phyloP scores from a whole-genome alignment of 2,888 invertebrate species.

The Mythimna loreyi region DNA sequence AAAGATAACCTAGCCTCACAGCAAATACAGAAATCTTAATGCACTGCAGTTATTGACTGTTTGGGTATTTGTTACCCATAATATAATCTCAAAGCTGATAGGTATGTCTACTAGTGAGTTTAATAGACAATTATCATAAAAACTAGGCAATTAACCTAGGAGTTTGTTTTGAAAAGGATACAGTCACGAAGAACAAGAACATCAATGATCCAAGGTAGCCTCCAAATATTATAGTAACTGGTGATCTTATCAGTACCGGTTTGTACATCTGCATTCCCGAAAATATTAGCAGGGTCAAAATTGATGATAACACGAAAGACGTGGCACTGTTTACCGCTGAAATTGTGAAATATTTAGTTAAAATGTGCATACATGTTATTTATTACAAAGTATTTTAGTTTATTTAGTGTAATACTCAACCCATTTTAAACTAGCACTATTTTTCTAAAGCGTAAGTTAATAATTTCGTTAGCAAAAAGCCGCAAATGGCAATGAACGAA shows the following conservation, averaged over 20 bases:
- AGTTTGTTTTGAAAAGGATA: slow-evolving; percentile 87
- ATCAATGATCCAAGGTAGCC: slow-evolving; percentile 97
- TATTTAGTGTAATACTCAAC: slow-evolving; percentile 53
- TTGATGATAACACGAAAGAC: slow-evolving; percentile 94
- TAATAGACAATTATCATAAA: neutral
- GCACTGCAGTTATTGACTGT: neutral
- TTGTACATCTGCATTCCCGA: slow-evolving; percentile 98
- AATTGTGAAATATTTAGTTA: slow-evolving; percentile 71
- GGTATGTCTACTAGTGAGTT: no score
- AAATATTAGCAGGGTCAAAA: slow-evolving; percentile 95
- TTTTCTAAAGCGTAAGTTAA: neutral
- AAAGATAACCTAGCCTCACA: neutral
- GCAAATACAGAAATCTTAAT: neutral
- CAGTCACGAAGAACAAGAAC: slow-evolving; percentile 96
- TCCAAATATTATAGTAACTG: slow-evolving; percentile 96
- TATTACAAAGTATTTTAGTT: neutral
- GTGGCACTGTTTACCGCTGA: slow-evolving; percentile 94
- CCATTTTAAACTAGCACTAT: slow-evolving; percentile 49
- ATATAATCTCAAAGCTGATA: no score
- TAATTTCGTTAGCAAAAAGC: slow-evolving; percentile 34
- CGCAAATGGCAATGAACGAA: slow-evolving; percentile 25
- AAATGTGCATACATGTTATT: slow-evolving; percentile 1
- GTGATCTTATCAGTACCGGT: slow-evolving; percentile 94
- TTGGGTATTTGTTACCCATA: neutral
- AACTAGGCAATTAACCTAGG: neutral